Percentiles rank a stretch among this genome's conserved stretches.
phyloP scores from a whole-genome alignment of 2,113 vertebrate genomes.

The Catagonus wagneri region DNA sequence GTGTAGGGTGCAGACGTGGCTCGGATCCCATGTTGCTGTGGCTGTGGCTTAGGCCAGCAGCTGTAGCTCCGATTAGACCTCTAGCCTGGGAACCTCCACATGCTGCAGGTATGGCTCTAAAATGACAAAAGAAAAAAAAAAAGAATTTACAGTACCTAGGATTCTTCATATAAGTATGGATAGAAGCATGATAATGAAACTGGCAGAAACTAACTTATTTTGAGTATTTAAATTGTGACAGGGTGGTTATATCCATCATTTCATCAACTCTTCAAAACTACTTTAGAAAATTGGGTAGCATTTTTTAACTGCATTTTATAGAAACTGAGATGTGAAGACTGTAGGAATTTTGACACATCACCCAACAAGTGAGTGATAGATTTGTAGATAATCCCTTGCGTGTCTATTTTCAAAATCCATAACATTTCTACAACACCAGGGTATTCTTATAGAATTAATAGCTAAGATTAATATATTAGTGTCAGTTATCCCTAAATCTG shows the following conservation, averaged over 20 bases:
- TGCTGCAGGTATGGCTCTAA: too few relatives aligned
- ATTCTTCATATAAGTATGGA: background rate
- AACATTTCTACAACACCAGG: background rate
- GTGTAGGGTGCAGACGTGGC: too few relatives aligned
- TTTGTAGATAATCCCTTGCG: background rate
- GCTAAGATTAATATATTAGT: background rate
- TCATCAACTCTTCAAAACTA: background rate
- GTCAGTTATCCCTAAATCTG: background rate
- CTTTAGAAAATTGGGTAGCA: background rate
- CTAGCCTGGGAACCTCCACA: too few relatives aligned
- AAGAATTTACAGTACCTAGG: background rate
- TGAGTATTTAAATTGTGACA: conserved; percentile 10
- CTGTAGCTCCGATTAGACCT: too few relatives aligned
- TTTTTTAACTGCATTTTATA: background rate
- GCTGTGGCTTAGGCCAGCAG: too few relatives aligned
- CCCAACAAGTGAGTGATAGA: background rate
- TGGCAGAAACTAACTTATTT: background rate
- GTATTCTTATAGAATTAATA: background rate
- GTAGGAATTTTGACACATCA: background rate
- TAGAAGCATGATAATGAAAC: background rate
- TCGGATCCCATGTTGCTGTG: too few relatives aligned
- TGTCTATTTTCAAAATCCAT: background rate
- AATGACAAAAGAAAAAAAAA: too few relatives aligned
- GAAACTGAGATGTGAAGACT: background rate
- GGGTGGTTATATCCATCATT: background rate